These are phyloP conservation scores for Vulpes lagopus DNA, from an alignment of 2,113 vertebrate genomes.

Conservation along the genomic window DNA sequence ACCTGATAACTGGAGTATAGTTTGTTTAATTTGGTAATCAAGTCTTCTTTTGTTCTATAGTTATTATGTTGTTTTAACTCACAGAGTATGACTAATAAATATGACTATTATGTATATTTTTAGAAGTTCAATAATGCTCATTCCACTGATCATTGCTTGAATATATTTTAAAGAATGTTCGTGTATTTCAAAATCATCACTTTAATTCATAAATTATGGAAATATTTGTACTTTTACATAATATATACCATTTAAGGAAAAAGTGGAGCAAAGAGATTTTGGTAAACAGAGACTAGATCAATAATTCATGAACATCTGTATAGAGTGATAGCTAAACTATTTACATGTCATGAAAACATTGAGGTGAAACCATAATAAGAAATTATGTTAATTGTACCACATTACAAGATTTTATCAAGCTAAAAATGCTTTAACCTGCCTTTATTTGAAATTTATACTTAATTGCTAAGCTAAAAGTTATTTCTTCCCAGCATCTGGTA, in stretches of 20 bases:
- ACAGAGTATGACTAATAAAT: neutral
- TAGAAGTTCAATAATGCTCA: neutral
- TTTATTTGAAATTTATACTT: slow-evolving; percentile 54
- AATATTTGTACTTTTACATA: slow-evolving; percentile 70
- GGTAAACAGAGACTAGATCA: slow-evolving; percentile 66
- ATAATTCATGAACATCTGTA: slow-evolving; percentile 76
- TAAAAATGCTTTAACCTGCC: slow-evolving; percentile 22
- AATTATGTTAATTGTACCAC: slow-evolving; percentile 66
- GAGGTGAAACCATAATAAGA: slow-evolving; percentile 57
- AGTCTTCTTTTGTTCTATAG: neutral
- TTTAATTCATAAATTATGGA: slow-evolving; percentile 54
- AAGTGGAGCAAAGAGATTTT: slow-evolving; percentile 54
- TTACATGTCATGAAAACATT: slow-evolving; percentile 66
- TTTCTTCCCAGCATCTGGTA: neutral
- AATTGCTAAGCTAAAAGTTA: neutral
- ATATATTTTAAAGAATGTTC: slow-evolving; percentile 49
- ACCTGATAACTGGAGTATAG: neutral
- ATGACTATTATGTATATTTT: neutral
- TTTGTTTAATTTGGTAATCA: neutral
- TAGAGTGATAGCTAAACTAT: slow-evolving; percentile 64
- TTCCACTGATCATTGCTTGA: neutral
- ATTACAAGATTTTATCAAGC: slow-evolving; percentile 53
- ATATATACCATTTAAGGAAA: slow-evolving; percentile 51
- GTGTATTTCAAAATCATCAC: slow-evolving; percentile 24
- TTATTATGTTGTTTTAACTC: neutral